Conservation (phyloP, 2,113 vertebrate genomes). For the Sphaerodactylus townsendi region DNA sequence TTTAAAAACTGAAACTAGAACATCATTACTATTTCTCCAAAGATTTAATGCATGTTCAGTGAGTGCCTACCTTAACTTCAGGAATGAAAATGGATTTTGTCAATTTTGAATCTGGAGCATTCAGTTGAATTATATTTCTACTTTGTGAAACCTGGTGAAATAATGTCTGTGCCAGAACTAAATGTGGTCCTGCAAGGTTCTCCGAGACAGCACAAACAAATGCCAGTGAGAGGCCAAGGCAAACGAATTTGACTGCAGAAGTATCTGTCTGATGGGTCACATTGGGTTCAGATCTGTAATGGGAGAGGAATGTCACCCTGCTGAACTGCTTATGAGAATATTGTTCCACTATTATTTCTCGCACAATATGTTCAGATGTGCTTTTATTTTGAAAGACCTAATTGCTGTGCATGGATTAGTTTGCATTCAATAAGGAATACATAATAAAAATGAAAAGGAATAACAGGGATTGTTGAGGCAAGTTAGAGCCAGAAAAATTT, state of each 20-base stretch:
- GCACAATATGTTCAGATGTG: conserved; percentile 39
- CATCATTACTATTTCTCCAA: conserved; percentile 33
- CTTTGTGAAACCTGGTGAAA: conserved; percentile 33
- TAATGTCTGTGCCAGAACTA: conserved; percentile 39
- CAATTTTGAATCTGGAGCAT: conserved; percentile 37
- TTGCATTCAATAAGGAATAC: neutral
- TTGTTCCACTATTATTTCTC: conserved; percentile 33
- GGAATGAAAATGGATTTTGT: conserved; percentile 57
- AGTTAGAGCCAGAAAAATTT: conserved; percentile 8
- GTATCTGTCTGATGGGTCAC: neutral
- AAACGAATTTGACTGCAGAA: conserved; percentile 49
- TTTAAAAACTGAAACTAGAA: conserved; percentile 43
- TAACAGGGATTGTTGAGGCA: conserved; percentile 22
- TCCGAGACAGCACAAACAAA: conserved; percentile 36
- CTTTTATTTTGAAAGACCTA: conserved; percentile 1
- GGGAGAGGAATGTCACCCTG: conserved; percentile 44
- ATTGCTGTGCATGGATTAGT: neutral
- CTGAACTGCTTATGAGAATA: conserved; percentile 59
- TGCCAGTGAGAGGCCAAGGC: conserved; percentile 44
- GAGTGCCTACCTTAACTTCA: conserved; percentile 42
- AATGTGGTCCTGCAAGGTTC: conserved; percentile 22
- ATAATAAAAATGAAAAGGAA: neutral
- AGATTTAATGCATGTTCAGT: conserved; percentile 46
- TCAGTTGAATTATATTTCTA: conserved; percentile 26
- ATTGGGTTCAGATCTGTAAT: conserved; percentile 34